These are phyloP conservation scores for Clivina fossor DNA, from an alignment of 2,888 invertebrate species.

Conservation along the genomic window DNA sequence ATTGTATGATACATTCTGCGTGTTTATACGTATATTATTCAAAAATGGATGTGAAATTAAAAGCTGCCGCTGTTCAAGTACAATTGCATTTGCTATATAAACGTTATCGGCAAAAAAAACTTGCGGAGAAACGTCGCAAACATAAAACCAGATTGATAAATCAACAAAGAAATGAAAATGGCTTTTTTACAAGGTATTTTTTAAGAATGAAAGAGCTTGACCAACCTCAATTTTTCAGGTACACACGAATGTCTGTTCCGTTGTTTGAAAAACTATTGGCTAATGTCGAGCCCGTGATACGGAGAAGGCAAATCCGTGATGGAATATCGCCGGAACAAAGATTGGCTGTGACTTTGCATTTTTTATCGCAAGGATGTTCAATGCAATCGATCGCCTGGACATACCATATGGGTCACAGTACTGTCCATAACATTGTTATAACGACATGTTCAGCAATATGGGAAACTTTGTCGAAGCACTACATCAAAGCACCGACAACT, in stretches of 20 bases:
- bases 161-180: no score
- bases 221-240: constrained; percentile 15
- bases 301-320: constrained; percentile 4
- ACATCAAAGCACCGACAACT: constrained; percentile 3
- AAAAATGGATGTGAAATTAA: no score
- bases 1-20: no score
- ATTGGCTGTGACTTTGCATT: neutral
- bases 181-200: constrained; percentile 9
- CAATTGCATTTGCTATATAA: no score
- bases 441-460: constrained; percentile 14
- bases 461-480: constrained; percentile 6
- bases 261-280: constrained; percentile 10
- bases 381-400: constrained; percentile 12
- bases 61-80: no score
- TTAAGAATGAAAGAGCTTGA: constrained; percentile 11
- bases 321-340: constrained; percentile 10
- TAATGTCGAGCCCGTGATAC: neutral
- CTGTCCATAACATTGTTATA: neutral
- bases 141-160: no score
- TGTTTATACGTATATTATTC: no score
- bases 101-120: no score
- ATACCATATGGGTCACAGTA: constrained; percentile 13
- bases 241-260: constrained; percentile 14
- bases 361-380: constrained; percentile 8
- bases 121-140: no score